Evolutionary conservation across 2,888 invertebrate species (phyloP), one percentile per base, ranked within the genome.

Genomic region (Lottia gigantea): DNA sequence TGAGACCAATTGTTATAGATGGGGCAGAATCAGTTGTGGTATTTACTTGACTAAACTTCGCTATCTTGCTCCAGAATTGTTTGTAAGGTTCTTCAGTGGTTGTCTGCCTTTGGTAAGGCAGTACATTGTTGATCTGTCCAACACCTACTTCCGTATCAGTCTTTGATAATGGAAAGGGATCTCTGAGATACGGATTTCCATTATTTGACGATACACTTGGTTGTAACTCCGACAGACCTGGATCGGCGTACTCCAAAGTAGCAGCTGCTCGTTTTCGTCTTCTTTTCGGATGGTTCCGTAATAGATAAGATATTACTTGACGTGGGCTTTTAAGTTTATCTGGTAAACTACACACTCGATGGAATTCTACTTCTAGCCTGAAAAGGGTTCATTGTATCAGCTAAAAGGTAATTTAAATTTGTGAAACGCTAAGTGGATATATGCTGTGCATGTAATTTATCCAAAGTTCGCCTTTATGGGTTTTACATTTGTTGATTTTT

Each of bases 341-440:
- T 55, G 55, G 55, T 14, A 55, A 23, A 55, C 23, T 55, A 23
- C 55, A 55, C 12, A 55, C 55, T 55, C 55, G 19, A 4, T 55
- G 55, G 23, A 55, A 55, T 23, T 55, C 55, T 23, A 55, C 55
- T 55, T 55, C 55, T 55, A 55, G 19, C 23, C 55, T 55, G 55
- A 23, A 55, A 55, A 19, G 14, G 19, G 23, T 40, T 40, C 40
- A 40, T 8, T 40, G 40, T 3, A 40, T 40, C 11, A 40, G 40
- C 7, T 1, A 40, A 8, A 4, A 8, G 11, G 11, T 40, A 40
- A 40, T 40, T 40, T 40, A n/a, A n/a, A n/a, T n/a, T n/a, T n/a
- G n/a, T n/a, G n/a, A n/a, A n/a, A n/a, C n/a, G n/a, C n/a, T n/a
- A n/a, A n/a, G n/a, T n/a, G 31, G 31, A 31, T 31, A 31, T 31